Percentiles rank a stretch among this genome's conserved stretches.
Conservation (phyloP, 2,797 vertebrate species). For the Diplodus sargus region DNA sequence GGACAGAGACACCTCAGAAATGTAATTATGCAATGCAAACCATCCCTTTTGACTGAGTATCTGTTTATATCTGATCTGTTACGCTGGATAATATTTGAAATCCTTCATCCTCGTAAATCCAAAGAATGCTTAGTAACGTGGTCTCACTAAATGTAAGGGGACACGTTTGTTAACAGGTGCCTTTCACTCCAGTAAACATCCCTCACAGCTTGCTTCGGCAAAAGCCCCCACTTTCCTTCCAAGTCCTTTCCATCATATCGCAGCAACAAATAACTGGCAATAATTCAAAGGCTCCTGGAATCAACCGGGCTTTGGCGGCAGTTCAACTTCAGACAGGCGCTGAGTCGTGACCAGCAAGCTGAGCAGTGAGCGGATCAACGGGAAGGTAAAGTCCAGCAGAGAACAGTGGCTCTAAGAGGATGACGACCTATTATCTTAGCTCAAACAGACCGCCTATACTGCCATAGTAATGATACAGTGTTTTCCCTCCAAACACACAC, state of each 20-base stretch:
- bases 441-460: conserved; percentile 23
- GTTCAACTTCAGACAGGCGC: conserved; percentile 57
- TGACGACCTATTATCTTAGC: conserved; percentile 36
- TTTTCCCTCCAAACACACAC: conserved; percentile 5
- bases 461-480: conserved; percentile 14
- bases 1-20: conserved; percentile 16
- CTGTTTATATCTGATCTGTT: conserved; percentile 7
- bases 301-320: conserved; percentile 58
- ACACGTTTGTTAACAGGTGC: conserved; percentile 25
- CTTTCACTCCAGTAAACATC: conserved; percentile 15
- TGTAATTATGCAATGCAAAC: conserved; percentile 11
- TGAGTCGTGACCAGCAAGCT: conserved; percentile 69
- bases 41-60: neutral
- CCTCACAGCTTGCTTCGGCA: conserved; percentile 19
- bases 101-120: neutral
- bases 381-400: conserved; percentile 43
- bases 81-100: neutral
- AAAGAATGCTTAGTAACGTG: neutral
- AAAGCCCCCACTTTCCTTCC: conserved; percentile 38
- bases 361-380: conserved; percentile 45
- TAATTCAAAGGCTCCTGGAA: conserved; percentile 64
- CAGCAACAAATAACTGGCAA: conserved; percentile 69
- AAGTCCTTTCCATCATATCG: conserved; percentile 51
- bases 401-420: conserved; percentile 28
- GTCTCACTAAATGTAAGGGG: conserved; percentile 1